Evolutionary conservation across 1,140 invertebrate genomes (phyloP), one percentile per base, ranked within the genome.

Genomic region (Micrasema longulum): DNA sequence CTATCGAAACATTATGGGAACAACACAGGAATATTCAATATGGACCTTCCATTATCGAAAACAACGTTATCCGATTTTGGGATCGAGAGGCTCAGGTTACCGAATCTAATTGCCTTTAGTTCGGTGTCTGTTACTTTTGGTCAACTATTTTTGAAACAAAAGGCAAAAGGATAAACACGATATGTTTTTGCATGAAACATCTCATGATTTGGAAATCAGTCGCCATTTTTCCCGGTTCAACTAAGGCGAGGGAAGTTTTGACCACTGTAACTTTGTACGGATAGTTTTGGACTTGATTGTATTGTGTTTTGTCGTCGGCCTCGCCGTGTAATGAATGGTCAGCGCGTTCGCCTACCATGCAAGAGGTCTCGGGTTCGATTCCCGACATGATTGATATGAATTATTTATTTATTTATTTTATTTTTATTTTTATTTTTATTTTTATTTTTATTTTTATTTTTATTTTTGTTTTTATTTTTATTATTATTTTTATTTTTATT

Each of bases 101-200:
- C 14, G 12, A 60, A 60, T 60, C 55, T 35, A 60, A 60, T 60
- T 31, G 55, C 36, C 31, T 38, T 12, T 60, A 18, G 55, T 36
- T 31, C 36, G 31, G 55, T 60, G 11, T 60, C 55, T 3, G 9
- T 60, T 60, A 60, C 55, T 38, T 38, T 35, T 60, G 55, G 55
- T 60, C 55, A 60, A 60, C 55, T 60, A 60, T 60, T 20, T 60
- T 60, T 60, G 55, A 60, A 60, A 60, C 26, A 11, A 20, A 60
- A 16, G n/a, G 55, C 53, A 57, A 57, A 57, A 36, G 53, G 53
- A 60, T 60, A 60, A 60, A 7, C 11, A 12, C 14, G 35, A 20
- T 38, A 18, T n/a, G 9, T 38, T 60, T 38, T 20, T 20, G 10
- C 10, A 48, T 48, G 1, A 48, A 11, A 20, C 10, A 48, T 48